Evolutionary conservation across 1,140 invertebrate species (phyloP).

Genomic region (Ceratosolen fusciceps): DNA sequence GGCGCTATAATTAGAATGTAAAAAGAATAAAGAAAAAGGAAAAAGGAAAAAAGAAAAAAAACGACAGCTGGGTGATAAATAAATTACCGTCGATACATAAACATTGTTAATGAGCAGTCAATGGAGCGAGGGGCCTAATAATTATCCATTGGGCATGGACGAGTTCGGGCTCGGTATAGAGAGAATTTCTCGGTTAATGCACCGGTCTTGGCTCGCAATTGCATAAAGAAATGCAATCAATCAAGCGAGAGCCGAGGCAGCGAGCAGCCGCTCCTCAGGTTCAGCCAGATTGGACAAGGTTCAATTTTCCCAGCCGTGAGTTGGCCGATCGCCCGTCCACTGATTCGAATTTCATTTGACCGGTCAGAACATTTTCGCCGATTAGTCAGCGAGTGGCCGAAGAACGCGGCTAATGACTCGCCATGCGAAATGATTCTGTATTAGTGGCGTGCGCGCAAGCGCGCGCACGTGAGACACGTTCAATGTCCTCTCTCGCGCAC

Average conservation of each 20-base stretch:
- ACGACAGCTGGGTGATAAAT: no score
- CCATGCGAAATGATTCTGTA: background rate
- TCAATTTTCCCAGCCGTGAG: background rate
- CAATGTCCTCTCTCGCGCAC: conserved; percentile 36
- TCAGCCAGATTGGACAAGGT: background rate
- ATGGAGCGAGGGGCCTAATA: no score
- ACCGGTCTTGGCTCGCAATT: background rate
- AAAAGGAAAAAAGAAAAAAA: no score
- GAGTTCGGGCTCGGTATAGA: no score
- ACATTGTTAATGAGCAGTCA: no score
- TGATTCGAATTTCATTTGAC: background rate
- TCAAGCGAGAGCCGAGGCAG: background rate
- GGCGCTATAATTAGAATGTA: no score
- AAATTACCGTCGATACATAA: no score
- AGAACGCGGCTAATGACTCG: conserved; percentile 1
- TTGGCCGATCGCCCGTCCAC: background rate
- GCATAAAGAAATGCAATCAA: background rate
- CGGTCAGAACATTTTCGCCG: conserved; percentile 3
- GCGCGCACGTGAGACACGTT: background rate
- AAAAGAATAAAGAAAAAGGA: no score
- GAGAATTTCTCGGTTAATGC: no score
- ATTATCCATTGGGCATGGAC: no score
- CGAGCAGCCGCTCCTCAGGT: background rate
- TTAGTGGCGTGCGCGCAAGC: background rate
- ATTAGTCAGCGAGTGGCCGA: conserved; percentile 12